phyloP scores from a whole-genome alignment of 2,888 invertebrate species.

The Pammene fasciana region DNA sequence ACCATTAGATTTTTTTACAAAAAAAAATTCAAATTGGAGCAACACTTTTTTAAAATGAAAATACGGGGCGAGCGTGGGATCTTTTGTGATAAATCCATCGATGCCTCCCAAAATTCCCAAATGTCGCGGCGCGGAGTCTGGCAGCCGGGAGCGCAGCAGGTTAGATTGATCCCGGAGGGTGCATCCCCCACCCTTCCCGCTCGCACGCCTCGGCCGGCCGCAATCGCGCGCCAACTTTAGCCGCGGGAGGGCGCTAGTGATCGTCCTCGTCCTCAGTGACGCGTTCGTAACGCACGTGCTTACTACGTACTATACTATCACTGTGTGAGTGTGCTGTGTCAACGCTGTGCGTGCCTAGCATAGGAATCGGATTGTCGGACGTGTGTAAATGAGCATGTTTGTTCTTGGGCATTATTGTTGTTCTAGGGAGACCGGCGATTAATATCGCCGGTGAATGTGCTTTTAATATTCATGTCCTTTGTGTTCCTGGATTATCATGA shows the following conservation, averaged over 20 bases:
- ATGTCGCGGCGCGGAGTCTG: constrained; percentile 50
- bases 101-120: constrained; percentile 59
- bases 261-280: constrained; percentile 52
- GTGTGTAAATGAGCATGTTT: constrained; percentile 75
- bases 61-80: not conserved
- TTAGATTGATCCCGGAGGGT: constrained; percentile 69
- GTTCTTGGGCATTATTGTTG: constrained; percentile 71
- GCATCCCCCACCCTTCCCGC: constrained; percentile 71
- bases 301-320: constrained; percentile 59
- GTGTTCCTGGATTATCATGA: constrained; percentile 29
- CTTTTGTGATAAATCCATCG: constrained; percentile 53
- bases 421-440: constrained; percentile 67
- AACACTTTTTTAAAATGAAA: not conserved
- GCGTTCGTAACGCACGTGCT: constrained; percentile 62
- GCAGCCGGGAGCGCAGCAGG: constrained; percentile 31
- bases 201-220: constrained; percentile 49
- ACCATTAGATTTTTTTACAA: not conserved
- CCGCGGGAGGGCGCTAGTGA: constrained; percentile 76
- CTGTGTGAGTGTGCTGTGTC: constrained; percentile 77
- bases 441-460: constrained; percentile 64
- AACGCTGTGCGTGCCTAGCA: constrained; percentile 73
- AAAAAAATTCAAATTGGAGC: not conserved
- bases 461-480: constrained; percentile 58
- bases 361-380: constrained; percentile 66
- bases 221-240: constrained; percentile 80